phyloP scores from a whole-genome alignment of 2,113 vertebrate species.

The Canis aureus region DNA sequence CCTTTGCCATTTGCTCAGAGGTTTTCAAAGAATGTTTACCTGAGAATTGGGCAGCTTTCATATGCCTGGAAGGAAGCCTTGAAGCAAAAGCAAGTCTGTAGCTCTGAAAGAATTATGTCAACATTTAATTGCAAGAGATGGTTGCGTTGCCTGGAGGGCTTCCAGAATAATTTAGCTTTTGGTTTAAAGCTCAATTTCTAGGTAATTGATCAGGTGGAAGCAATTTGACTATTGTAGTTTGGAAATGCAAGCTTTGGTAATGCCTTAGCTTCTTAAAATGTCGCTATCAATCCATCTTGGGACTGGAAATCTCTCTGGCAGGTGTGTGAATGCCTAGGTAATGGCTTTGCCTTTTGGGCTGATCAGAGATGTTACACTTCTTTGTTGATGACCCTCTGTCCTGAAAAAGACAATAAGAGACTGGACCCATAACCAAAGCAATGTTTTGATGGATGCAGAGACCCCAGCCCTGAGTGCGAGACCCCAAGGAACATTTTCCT shows the following conservation, averaged over 20 bases:
- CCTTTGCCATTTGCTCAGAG: not conserved
- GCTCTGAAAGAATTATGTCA: constrained; percentile 68
- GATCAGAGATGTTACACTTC: not conserved
- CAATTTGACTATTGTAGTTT: not conserved
- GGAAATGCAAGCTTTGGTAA: constrained; percentile 43
- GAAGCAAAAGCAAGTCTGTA: constrained; percentile 32
- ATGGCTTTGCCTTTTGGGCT: not conserved
- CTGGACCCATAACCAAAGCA: not conserved
- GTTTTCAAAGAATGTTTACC: constrained; percentile 56
- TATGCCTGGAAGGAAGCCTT: constrained; percentile 61
- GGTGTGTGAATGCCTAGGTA: not conserved
- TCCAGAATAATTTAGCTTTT: constrained; percentile 52
- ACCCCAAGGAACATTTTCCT: not conserved
- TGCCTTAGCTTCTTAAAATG: not conserved
- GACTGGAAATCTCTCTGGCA: not conserved
- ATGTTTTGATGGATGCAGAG: not conserved
- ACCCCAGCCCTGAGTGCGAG: not conserved
- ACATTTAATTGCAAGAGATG: constrained; percentile 70
- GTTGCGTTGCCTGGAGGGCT: constrained; percentile 58
- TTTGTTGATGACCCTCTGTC: not conserved
- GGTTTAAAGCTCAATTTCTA: constrained; percentile 66
- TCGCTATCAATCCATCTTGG: not conserved
- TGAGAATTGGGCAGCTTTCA: not conserved
- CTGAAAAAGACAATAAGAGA: not conserved
- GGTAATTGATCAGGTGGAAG: constrained; percentile 59